A percentile compares a stretch with the other conserved stretches of the same genome.
Evolutionary conservation across 2,888 invertebrate species (phyloP).

Genomic region (Cerastis leucographa): DNA sequence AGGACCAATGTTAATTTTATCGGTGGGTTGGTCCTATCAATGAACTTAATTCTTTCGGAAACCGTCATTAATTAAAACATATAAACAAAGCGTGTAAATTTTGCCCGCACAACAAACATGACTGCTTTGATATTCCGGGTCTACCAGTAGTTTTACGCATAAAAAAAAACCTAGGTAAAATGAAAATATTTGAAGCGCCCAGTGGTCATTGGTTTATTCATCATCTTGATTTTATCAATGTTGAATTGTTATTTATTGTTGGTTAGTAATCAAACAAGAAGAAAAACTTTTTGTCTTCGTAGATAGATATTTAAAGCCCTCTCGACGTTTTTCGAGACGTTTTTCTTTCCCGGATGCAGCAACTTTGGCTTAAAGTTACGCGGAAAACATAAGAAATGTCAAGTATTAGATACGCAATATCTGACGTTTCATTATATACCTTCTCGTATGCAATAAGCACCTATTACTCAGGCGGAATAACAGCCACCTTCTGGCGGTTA

Average conservation of each 20-base stretch:
- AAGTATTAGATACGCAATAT: conserved; percentile 24
- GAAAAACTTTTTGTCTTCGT: background rate
- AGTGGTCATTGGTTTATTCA: background rate
- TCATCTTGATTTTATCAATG: background rate
- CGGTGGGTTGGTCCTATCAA: no score
- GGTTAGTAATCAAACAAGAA: background rate
- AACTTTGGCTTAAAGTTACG: conserved; percentile 21
- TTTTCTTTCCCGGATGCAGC: conserved; percentile 49
- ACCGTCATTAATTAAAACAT: no score
- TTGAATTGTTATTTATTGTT: background rate
- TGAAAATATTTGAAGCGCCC: background rate
- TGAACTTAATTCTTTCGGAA: no score
- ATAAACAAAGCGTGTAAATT: no score
- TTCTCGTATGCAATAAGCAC: conserved; percentile 86
- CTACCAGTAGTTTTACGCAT: no score
- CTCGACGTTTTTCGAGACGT: conserved; percentile 21
- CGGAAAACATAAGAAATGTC: conserved; percentile 43
- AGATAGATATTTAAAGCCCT: background rate
- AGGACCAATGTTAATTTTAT: no score
- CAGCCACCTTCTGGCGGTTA: conserved; percentile 74
- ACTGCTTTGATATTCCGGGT: no score
- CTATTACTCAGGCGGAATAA: conserved; percentile 81
- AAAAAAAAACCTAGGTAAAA: no score
- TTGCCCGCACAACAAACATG: no score
- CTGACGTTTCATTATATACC: conserved; percentile 74